Base-by-base conservation (phyloP, 1,140 invertebrate species). In the Papilio xuthus region DNA sequence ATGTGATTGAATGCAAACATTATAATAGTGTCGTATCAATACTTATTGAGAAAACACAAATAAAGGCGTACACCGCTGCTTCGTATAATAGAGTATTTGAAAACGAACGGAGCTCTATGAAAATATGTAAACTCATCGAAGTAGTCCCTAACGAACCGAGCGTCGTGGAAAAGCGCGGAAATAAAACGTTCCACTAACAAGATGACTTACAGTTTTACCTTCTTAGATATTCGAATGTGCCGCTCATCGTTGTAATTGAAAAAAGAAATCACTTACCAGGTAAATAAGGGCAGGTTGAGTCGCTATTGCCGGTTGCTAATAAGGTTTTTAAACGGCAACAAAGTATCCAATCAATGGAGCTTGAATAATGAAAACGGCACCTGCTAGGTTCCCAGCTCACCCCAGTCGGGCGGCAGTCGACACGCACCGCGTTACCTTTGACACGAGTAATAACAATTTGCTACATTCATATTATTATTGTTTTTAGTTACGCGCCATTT, bases 301-400 rank as follows among this genome's bases (percentile, higher is more conserved):
- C 83, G 87, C 87, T 92, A 90, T 92, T 92, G 90, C 82, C 83
- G 89, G 91, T 92, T 90, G 89, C 88, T 93, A 93, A 93, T 93
- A 93, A 93, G 92, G 92, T 93, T 93, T 93, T 93, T 93, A 93
- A 93, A 93, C 90, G 90, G 90, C 91, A 92, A 93, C 92, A 93
- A 93, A 93, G 90, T 93, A 93, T 91, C 92, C 91, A 93, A 93
- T 93, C 92, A 93, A 93, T 93, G 92, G 89, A 84, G 90, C 90
- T 91, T 93, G 92, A 93, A 93, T 93, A 93, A 93, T 93, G 92
- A 93, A 93, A 92, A 89, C 85, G 87, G 85, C 92, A 93, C 91
- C 92, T 93, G 92, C 87, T 79, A 83, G 81, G 87, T 92, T 93
- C 92, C 83, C 90, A 92, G 86, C 88, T 87, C 87, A 83, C 90